Evolutionary conservation across 2,797 vertebrate species (phyloP).

Genomic region (Alectoris magna): DNA sequence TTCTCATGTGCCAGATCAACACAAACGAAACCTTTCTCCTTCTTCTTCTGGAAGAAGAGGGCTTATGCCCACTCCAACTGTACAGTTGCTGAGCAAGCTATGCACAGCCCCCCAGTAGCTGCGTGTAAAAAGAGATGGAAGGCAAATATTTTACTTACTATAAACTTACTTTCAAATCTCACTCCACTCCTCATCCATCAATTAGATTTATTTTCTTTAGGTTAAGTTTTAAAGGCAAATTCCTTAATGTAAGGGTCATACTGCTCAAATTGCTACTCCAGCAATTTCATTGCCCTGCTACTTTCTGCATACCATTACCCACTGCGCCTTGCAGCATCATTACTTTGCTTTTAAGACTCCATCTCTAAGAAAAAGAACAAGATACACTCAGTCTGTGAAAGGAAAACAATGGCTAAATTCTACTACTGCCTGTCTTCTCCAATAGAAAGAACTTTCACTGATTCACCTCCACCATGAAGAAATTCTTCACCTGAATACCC

Average conservation of each 20-base stretch:
- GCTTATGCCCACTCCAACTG: not conserved
- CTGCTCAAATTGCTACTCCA: not conserved
- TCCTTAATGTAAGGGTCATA: not conserved
- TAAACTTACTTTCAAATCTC: not conserved
- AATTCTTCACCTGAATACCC: not conserved
- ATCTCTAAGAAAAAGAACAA: not conserved
- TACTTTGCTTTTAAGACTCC: not conserved
- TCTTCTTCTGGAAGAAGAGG: not conserved
- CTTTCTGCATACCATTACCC: not conserved
- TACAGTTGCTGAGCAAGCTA: not conserved
- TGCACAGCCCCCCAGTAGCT: rapidly evolving
- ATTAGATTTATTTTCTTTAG: constrained; percentile 15
- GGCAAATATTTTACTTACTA: not conserved
- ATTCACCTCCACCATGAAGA: not conserved
- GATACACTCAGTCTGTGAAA: not conserved
- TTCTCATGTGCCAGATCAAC: not conserved
- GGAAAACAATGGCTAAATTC: not conserved
- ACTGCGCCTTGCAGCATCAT: not conserved
- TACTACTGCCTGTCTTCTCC: not conserved
- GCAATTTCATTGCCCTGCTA: not conserved
- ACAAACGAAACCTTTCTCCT: not conserved
- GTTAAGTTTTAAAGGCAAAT: constrained; percentile 12
- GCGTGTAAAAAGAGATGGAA: not conserved
- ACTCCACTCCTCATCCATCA: not conserved
- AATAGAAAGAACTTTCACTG: not conserved